These are phyloP conservation scores for Astreopora myriophthalma DNA, from an alignment of 64 coral and sea anemone species.

Conservation along the genomic window DNA sequence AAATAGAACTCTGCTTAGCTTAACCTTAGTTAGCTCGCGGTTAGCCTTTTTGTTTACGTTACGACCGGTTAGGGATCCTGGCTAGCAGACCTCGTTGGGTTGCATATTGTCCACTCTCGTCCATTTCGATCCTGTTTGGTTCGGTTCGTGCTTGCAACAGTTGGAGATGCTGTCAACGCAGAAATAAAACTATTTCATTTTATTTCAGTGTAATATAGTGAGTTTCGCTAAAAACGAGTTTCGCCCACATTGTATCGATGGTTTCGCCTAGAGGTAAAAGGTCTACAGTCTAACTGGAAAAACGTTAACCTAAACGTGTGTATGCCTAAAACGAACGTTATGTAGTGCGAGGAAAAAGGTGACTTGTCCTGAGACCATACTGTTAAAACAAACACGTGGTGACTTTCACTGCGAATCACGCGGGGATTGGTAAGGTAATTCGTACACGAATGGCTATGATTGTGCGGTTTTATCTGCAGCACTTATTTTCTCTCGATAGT, in stretches of 20 bases:
- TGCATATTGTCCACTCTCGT: background rate
- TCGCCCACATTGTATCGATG: background rate
- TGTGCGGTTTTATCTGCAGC: background rate
- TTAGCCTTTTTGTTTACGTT: background rate
- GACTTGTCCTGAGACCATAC: background rate
- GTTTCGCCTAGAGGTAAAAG: background rate
- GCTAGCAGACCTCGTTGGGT: background rate
- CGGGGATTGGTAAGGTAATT: background rate
- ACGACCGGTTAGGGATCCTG: background rate
- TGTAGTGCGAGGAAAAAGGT: background rate
- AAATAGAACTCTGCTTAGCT: background rate
- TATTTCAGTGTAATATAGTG: background rate
- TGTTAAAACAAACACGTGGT: background rate
- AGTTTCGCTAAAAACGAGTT: background rate
- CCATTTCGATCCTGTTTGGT: background rate
- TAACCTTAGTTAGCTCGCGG: background rate
- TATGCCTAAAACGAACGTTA: background rate
- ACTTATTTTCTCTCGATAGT: background rate
- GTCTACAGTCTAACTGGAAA: background rate
- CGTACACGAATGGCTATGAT: background rate
- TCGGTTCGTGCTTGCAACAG: background rate
- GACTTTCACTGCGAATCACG: background rate
- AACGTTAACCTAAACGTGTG: background rate
- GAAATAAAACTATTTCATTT: background rate
- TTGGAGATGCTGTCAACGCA: slow-evolving; percentile 10